Percentiles rank a stretch among this genome's conserved stretches.
phyloP scores from a whole-genome alignment of 2,113 vertebrate species.

The Centropus unirufus region DNA sequence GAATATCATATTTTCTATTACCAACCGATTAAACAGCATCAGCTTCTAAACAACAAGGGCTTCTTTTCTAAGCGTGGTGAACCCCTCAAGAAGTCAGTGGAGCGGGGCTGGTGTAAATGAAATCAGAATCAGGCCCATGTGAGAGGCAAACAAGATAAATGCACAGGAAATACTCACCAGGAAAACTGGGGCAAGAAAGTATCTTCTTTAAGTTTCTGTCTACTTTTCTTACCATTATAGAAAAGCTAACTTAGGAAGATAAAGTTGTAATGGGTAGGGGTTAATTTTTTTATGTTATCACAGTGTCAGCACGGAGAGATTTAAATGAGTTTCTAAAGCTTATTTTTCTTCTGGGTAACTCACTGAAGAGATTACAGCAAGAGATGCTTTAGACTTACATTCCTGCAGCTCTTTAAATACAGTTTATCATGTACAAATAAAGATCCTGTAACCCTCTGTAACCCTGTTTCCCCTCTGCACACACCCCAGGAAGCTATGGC shows the following conservation, averaged over 20 bases:
- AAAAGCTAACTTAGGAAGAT: neutral
- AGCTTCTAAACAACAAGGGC: neutral
- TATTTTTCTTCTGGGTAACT: neutral
- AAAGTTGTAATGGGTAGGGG: neutral
- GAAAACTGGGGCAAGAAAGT: neutral
- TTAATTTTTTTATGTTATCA: neutral
- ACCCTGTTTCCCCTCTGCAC: neutral
- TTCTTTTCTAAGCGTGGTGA: neutral
- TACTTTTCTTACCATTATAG: neutral
- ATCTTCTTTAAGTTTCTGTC: neutral
- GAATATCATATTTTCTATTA: constrained; percentile 24
- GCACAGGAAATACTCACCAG: neutral
- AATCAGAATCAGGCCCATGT: constrained; percentile 12
- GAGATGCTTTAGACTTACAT: neutral
- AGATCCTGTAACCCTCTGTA: neutral
- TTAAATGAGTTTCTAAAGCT: neutral
- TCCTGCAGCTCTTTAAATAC: constrained; percentile 37
- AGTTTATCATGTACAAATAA: constrained; percentile 37
- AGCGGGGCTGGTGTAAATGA: neutral
- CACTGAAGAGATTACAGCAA: neutral
- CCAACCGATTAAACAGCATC: neutral
- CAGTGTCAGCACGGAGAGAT: neutral
- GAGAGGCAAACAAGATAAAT: neutral
- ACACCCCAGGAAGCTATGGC: constrained; percentile 17
- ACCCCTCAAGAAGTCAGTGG: neutral